phyloP scores from a whole-genome alignment of 2,797 vertebrate genomes.

The Enteromius radiatus region DNA sequence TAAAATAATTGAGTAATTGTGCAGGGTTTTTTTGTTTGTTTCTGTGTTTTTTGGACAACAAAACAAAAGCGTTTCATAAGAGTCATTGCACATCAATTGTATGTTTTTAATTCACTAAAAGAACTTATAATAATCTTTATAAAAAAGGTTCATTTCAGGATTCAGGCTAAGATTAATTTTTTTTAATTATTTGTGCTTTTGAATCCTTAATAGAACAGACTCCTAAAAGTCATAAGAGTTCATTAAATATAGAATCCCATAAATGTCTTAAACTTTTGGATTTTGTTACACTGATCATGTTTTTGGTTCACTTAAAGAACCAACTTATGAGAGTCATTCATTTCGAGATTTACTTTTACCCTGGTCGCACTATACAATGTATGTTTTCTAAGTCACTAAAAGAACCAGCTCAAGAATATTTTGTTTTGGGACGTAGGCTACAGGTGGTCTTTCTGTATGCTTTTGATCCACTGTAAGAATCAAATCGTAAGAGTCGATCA shows the following conservation, averaged over 20 bases:
- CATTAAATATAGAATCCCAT: too few relatives aligned
- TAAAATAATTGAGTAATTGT: background rate
- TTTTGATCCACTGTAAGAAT: background rate
- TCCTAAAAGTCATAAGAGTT: background rate
- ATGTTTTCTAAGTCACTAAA: background rate
- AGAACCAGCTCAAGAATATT: background rate
- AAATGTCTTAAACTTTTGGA: too few relatives aligned
- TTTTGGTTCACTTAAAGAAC: background rate
- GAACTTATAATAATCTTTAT: background rate
- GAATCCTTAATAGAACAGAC: background rate
- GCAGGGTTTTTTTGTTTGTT: background rate
- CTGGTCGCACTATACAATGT: background rate
- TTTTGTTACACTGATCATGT: background rate
- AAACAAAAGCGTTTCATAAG: background rate
- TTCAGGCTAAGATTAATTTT: background rate
- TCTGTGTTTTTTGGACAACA: too few relatives aligned
- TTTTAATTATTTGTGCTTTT: background rate
- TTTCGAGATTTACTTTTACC: background rate
- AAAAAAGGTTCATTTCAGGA: background rate
- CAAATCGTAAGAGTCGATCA: background rate
- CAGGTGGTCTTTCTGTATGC: background rate
- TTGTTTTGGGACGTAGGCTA: background rate
- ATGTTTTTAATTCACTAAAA: background rate
- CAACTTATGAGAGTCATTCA: background rate
- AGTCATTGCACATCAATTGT: background rate